These are phyloP conservation scores for Acanthococcus lagerstroemiae DNA, from an alignment of 2,888 invertebrate species.

Conservation along the genomic window DNA sequence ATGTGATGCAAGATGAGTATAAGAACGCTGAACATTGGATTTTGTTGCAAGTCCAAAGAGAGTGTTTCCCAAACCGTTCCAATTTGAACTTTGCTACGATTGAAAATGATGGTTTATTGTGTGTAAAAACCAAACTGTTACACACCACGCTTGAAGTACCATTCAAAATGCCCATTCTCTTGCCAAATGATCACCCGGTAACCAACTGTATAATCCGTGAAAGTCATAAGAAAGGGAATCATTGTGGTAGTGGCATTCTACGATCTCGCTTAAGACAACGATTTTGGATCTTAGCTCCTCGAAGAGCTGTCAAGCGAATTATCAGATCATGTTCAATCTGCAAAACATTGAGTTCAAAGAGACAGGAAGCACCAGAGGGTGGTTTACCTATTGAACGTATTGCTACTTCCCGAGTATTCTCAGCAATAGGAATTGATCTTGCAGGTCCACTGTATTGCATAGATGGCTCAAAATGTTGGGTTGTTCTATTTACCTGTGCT, in stretches of 20 bases:
- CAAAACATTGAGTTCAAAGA: not conserved
- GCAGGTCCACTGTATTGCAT: not conserved
- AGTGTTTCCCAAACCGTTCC: not conserved
- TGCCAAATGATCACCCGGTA: not conserved
- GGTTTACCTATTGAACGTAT: not conserved
- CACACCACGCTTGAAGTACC: not conserved
- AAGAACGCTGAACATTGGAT: not conserved
- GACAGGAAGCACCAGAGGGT: not conserved
- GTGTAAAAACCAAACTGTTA: not conserved
- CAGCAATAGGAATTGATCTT: not conserved
- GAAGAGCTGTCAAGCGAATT: not conserved
- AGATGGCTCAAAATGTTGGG: not conserved
- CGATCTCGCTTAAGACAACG: not conserved
- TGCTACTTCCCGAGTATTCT: not conserved
- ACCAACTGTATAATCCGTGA: rapidly evolving
- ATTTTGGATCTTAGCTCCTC: not conserved
- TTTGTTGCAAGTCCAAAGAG: not conserved
- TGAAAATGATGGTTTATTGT: not conserved
- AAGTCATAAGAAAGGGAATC: not conserved
- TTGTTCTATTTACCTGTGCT: not conserved
- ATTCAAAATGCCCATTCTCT: not conserved
- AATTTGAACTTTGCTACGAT: not conserved
- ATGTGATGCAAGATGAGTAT: not conserved
- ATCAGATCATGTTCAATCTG: not conserved
- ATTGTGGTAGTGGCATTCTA: not conserved